phyloP scores from a whole-genome alignment of 2,888 invertebrate species.

The Aquatica leii region DNA sequence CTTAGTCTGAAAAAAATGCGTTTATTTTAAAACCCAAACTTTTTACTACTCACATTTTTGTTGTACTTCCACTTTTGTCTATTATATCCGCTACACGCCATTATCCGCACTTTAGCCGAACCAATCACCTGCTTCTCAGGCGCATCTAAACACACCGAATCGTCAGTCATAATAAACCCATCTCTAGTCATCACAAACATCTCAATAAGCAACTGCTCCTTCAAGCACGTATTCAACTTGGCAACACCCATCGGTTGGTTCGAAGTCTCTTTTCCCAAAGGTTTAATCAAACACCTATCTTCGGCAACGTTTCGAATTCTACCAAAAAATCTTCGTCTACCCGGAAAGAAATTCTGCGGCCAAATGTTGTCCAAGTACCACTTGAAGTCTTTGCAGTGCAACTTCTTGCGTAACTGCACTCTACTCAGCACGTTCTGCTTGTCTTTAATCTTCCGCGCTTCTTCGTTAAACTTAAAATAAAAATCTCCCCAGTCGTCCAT shows the following conservation, averaged over 20 bases:
- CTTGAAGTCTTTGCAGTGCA: constrained; percentile 81
- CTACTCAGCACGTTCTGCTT: constrained; percentile 72
- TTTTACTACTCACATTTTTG: constrained; percentile 55
- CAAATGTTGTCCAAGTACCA: constrained; percentile 96
- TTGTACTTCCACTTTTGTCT: constrained; percentile 77
- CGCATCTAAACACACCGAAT: constrained; percentile 84
- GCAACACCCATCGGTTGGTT: constrained; percentile 78
- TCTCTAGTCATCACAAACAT: constrained; percentile 75
- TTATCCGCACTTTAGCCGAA: constrained; percentile 70
- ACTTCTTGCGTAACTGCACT: constrained; percentile 64
- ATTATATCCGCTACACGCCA: constrained; percentile 72
- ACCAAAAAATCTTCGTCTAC: constrained; percentile 87
- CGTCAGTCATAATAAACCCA: constrained; percentile 84
- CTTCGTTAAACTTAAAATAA: constrained; percentile 85
- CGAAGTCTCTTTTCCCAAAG: constrained; percentile 66
- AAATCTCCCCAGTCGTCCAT: constrained; percentile 97
- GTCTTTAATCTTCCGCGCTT: constrained; percentile 68
- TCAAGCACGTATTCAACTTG: constrained; percentile 70
- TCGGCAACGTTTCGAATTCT: constrained; percentile 69
- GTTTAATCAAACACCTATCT: constrained; percentile 70
- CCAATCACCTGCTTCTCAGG: constrained; percentile 62
- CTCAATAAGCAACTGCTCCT: constrained; percentile 68
- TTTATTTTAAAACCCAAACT: not conserved
- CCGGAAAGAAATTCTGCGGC: constrained; percentile 96
- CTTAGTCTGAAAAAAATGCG: constrained; percentile 56